Evolutionary conservation across 2,797 vertebrate genomes (phyloP).

Genomic region (Babyrousa celebensis): DNA sequence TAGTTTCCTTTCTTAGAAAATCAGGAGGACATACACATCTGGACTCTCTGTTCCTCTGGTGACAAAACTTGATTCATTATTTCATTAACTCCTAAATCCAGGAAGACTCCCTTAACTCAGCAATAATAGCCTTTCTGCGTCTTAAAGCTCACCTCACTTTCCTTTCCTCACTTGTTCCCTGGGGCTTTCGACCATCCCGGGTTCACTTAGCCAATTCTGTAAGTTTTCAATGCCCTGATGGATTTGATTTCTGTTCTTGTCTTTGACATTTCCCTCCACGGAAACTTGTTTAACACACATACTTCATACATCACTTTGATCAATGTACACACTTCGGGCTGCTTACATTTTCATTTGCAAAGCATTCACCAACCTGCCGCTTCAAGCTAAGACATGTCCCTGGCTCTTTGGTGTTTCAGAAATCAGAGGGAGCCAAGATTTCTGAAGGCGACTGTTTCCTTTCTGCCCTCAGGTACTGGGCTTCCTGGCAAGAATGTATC

Average conservation of each 20-base stretch:
- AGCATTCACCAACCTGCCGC: neutral
- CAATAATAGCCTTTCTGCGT: neutral
- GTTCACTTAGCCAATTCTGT: neutral
- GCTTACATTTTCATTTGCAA: slow-evolving; percentile 61
- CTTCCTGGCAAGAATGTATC: neutral
- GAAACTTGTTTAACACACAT: slow-evolving; percentile 6
- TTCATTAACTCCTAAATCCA: slow-evolving; percentile 56
- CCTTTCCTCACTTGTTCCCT: neutral
- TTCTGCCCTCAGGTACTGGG: neutral
- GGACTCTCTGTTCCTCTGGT: slow-evolving; percentile 25
- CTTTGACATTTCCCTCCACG: slow-evolving; percentile 18
- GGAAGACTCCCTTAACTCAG: neutral
- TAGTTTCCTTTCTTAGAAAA: slow-evolving; percentile 67
- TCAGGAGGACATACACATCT: neutral
- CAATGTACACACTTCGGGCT: neutral
- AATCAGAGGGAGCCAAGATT: neutral
- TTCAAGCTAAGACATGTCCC: neutral
- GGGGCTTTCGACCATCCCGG: neutral
- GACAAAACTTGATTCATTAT: slow-evolving; percentile 50
- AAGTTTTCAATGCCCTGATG: neutral
- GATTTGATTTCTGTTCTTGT: neutral
- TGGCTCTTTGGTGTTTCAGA: neutral
- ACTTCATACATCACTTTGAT: neutral
- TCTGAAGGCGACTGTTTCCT: slow-evolving; percentile 20
- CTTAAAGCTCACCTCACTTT: neutral